A percentile compares a stretch with the other conserved stretches of the same genome.
phyloP scores from a whole-genome alignment of 1,140 invertebrate species.

The Heliconius himera region DNA sequence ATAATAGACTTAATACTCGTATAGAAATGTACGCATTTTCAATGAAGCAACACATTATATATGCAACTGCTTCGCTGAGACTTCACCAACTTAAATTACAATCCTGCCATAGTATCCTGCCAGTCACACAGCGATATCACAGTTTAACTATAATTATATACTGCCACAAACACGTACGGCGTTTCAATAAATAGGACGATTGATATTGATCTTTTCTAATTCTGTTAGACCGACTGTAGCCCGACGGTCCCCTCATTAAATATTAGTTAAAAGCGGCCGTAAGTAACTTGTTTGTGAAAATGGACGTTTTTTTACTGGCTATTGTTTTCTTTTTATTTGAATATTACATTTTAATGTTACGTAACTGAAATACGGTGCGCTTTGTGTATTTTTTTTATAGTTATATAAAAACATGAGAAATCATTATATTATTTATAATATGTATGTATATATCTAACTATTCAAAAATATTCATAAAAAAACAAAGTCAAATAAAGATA shows the following conservation, averaged over 20 bases:
- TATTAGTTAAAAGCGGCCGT: constrained; percentile 67
- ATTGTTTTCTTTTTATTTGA: not conserved
- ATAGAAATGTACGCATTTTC: not conserved
- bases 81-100: constrained; percentile 27
- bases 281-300: constrained; percentile 67
- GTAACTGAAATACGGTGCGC: not conserved
- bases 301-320: constrained; percentile 33
- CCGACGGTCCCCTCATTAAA: constrained; percentile 66
- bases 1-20: not conserved
- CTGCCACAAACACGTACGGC: constrained; percentile 17
- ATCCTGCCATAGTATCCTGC: constrained; percentile 24
- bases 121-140: constrained; percentile 22
- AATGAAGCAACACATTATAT: constrained; percentile 16
- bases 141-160: constrained; percentile 27
- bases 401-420: no score
- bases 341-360: not conserved
- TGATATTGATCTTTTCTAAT: constrained; percentile 77
- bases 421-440: no score
- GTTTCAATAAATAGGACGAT: constrained; percentile 60
- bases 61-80: constrained; percentile 25
- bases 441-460: no score
- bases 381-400: no score
- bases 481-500: no score
- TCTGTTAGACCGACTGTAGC: constrained; percentile 62
- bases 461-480: no score